Evolutionary conservation across 2,797 vertebrate species (phyloP), one percentile per base, ranked within the genome.

Genomic region (Bufotes viridis): DNA sequence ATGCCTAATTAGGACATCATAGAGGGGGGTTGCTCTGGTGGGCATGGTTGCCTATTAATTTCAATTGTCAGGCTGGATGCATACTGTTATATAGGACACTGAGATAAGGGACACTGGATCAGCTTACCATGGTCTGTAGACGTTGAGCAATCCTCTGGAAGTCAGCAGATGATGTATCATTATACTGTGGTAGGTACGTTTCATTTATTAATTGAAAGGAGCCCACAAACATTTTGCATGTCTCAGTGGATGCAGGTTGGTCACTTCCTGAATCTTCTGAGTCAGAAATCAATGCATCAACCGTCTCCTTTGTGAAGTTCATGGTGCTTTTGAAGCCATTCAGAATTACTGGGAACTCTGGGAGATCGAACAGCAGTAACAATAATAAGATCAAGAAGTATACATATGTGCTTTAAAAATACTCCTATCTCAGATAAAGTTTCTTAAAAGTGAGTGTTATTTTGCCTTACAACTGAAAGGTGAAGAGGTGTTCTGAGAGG

Each of bases 141-240:
- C 42, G 26, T 51, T 58, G 67, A 51, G 67, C 65, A 29, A 7
- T 24, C n/a, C 17, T 49, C 74, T 88, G 87, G 65, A 88, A 88
- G 20, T 18, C 34, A 74, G 13, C 14, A 3, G 53, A 80, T 61
- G 87, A 72, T 72, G 76, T 53, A n/a, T 80, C 57, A 29, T 79
- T 81, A 15, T 85, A 81, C 65, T 74, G 53, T 20, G 65, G 15
- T 8, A 63, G 53, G 26, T 84, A 84, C 0, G n/a, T 58, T 79
- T 61, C 75, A 84, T 88, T 88, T 53, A 79, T 24, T 34, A 88
- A 20, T 26, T 84, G 15, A 57, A 88, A 85, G 55, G 87, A 88
- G 18, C 87, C 87, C 76, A 88, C 76, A 74, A 84, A 81, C 82
- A 88, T 79, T 60, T 55, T 60, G 57, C 76, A 88, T 18, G 82